Percentiles rank a stretch among this genome's conserved stretches.
These are phyloP conservation scores for Hippolais icterina DNA, from an alignment of 2,113 vertebrate species.

Conservation along the genomic window DNA sequence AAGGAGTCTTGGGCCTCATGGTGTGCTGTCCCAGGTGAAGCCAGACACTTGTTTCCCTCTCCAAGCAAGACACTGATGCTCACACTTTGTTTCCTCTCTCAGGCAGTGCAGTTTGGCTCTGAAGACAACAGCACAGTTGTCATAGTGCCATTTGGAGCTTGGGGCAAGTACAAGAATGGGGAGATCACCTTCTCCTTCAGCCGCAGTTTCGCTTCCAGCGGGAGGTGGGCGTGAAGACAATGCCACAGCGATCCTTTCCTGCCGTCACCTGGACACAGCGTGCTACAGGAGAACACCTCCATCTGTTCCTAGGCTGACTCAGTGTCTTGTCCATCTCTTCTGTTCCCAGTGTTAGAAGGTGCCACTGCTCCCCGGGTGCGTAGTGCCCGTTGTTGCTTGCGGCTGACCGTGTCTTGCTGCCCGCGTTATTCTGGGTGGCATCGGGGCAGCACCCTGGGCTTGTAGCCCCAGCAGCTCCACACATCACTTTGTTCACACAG, in stretches of 20 bases:
- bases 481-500: neutral
- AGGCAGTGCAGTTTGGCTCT: conserved; percentile 91
- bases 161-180: conserved; percentile 90
- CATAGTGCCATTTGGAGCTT: conserved; percentile 94
- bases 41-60: neutral
- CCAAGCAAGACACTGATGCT: rapidly evolving
- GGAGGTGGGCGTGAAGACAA: conserved; percentile 86
- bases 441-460: neutral
- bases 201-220: conserved; percentile 91
- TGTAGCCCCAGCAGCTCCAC: neutral
- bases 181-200: conserved; percentile 92
- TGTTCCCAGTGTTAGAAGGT: neutral
- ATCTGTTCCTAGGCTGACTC: neutral
- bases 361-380: neutral
- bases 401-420: neutral
- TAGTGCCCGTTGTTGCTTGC: neutral
- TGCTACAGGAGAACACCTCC: conserved; percentile 6
- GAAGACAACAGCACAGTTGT: conserved; percentile 95
- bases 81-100: neutral
- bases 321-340: conserved; percentile 19
- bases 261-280: conserved; percentile 3
- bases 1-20: neutral
- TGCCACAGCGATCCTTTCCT: neutral
- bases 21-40: neutral
- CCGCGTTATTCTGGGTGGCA: neutral